Percentiles rank a stretch among this genome's conserved stretches.
Evolutionary conservation across 2,113 vertebrate species (phyloP).

Genomic region (Myrmecobius fasciatus): DNA sequence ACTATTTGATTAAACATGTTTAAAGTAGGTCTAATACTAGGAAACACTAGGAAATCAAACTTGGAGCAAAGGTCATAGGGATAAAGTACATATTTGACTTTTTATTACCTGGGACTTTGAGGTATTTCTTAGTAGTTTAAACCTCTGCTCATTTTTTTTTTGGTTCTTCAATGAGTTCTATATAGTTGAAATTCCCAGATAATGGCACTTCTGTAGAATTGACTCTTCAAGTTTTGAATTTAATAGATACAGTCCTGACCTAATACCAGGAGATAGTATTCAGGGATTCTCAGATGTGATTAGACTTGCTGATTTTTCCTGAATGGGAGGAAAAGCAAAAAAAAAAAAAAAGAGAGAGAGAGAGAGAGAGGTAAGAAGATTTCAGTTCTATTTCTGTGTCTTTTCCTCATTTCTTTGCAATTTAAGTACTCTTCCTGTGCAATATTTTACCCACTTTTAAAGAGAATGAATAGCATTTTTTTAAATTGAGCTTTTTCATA

Average conservation of each 20-base stretch:
- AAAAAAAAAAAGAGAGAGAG: background rate
- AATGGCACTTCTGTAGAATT: background rate
- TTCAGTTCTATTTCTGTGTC: background rate
- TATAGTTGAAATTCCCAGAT: background rate
- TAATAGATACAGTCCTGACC: background rate
- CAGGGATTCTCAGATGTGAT: background rate
- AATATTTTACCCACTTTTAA: background rate
- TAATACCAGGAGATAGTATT: background rate
- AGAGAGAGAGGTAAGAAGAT: background rate
- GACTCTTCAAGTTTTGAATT: background rate
- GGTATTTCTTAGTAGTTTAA: background rate
- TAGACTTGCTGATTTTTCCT: background rate
- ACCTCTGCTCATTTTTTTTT: background rate
- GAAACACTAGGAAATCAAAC: background rate
- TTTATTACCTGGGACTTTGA: background rate
- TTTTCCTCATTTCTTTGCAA: background rate
- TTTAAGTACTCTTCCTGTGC: background rate
- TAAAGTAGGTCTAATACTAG: background rate
- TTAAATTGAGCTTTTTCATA: background rate
- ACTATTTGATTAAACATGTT: background rate
- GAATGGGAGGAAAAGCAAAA: constrained; percentile 21
- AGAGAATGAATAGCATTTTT: background rate
- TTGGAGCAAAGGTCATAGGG: background rate
- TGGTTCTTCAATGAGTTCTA: background rate
- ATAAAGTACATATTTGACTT: background rate